Conservation (phyloP, 2,797 vertebrate genomes). For the Anabas testudineus region DNA sequence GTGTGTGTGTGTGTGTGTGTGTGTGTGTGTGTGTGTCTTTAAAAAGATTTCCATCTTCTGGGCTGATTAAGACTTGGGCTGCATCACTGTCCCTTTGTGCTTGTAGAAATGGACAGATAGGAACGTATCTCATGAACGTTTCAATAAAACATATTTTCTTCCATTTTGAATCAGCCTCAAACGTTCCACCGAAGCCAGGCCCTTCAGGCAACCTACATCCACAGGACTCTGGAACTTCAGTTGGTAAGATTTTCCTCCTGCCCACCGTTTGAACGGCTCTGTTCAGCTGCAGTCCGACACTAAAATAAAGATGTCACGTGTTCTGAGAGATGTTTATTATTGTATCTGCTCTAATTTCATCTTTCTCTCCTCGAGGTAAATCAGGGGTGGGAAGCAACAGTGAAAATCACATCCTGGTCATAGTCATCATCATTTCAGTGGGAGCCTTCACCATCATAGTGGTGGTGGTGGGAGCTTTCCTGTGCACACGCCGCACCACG, state of each 20-base stretch:
- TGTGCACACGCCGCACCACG: slow-evolving; percentile 94
- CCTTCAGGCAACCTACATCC: slow-evolving; percentile 70
- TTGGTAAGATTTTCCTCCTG: slow-evolving; percentile 84
- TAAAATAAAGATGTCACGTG: neutral
- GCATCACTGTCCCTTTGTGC: slow-evolving; percentile 42
- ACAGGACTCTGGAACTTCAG: slow-evolving; percentile 82
- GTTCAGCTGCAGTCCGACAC: neutral
- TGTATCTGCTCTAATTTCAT: slow-evolving; percentile 27
- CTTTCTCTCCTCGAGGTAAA: slow-evolving; percentile 83
- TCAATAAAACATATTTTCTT: slow-evolving; percentile 6
- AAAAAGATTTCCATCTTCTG: slow-evolving; percentile 52
- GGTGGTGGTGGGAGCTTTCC: slow-evolving; percentile 94
- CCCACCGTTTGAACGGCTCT: neutral
- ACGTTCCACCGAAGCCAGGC: slow-evolving; percentile 86
- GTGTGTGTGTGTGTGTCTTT: slow-evolving; percentile 35
- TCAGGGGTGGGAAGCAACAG: slow-evolving; percentile 88
- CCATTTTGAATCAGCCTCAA: slow-evolving; percentile 83
- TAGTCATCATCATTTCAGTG: slow-evolving; percentile 94
- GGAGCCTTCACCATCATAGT: slow-evolving; percentile 94
- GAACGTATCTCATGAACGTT: slow-evolving; percentile 2
- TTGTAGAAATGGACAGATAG: slow-evolving; percentile 6
- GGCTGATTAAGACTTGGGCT: slow-evolving; percentile 37
- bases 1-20: no score
- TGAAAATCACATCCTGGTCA: slow-evolving; percentile 92
- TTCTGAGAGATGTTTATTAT: neutral